Base-by-base conservation (phyloP, 2,797 vertebrate species). In the Pipistrellus pygmaeus region DNA sequence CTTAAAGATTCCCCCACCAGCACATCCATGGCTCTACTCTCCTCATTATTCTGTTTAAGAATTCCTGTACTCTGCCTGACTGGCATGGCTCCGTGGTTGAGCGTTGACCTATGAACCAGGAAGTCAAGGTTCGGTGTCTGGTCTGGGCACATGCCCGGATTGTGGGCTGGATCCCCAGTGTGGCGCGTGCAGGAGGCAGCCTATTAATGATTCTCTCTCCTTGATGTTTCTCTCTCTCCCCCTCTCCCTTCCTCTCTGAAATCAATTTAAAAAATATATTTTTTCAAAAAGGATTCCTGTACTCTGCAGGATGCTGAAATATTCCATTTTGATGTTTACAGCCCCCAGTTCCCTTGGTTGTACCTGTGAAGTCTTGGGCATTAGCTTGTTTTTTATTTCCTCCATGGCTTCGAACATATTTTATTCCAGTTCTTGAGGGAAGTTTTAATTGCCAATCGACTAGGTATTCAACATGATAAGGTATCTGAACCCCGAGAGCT, bases 401-500 rank as follows among this genome's bases (percentile, higher is more conserved):
- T 77, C 83, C 30, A 32, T 13, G 85, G 57, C 71, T 90, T 85
- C 73, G 85, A 88, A 94, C 78, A 90, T 89, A 82, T 90, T 94
- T 94, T 82, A 93, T 92, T 93, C 88, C 86, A 84, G 94, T 95
- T 95, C 93, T 96, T 88, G 88, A 95, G 95, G 89, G 53, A 96
- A 95, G 93, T 96, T 97, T 97, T 97, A 96, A 97, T 96, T 97
- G 96, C 96, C 96, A 97, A 94, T 97, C 32, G 88, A 91, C 90
- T 92, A 94, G 95, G 93, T 93, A 97, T 97, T 97, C 97, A 97
- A 82, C 88, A 89, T 95, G 97, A 97, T 97, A 97, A 96, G 96
- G 85, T 96, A 96, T 82, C 96, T 94, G 95, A 97, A 95, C 90
- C 90, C 96, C 85, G 94, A 96, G 94, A 95, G 96, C 91, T 96